A percentile compares a stretch with the other conserved stretches of the same genome.
These are phyloP conservation scores for Petrolisthes cinctipes DNA, from an alignment of 2,888 invertebrate genomes.

Conservation along the genomic window DNA sequence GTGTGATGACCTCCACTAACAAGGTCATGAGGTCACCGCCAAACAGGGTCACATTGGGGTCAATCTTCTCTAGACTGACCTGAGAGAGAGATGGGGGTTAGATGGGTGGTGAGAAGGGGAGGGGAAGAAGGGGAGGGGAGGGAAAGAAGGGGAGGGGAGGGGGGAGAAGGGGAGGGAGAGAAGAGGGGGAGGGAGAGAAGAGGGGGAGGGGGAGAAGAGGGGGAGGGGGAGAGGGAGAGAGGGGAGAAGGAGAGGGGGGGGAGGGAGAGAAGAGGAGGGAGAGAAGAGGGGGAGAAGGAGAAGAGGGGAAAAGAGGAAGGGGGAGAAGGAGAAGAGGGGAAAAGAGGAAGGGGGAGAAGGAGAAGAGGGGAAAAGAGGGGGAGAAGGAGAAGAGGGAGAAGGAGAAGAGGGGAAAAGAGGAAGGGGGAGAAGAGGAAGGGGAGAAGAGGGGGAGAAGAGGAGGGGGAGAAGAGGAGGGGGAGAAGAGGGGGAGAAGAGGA, in stretches of 20 bases:
- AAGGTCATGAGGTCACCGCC: background rate
- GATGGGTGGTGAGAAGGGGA: too few relatives aligned
- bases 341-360: background rate
- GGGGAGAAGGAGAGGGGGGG: too few relatives aligned
- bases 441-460: background rate
- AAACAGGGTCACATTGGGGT: constrained; percentile 6
- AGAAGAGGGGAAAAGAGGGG: background rate
- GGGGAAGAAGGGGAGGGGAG: too few relatives aligned
- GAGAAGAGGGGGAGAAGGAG: background rate
- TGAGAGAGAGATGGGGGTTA: background rate
- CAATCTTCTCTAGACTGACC: constrained; percentile 1
- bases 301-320: background rate
- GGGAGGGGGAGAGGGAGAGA: too few relatives aligned
- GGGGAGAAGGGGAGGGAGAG: too few relatives aligned
- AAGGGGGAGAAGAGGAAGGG: background rate
- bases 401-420: background rate
- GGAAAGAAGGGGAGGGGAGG: too few relatives aligned
- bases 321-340: background rate
- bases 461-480: background rate
- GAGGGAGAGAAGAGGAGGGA: too few relatives aligned
- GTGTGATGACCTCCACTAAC: background rate
- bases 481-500: background rate
- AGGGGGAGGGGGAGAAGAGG: too few relatives aligned
- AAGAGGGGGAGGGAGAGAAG: too few relatives aligned
- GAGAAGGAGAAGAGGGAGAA: background rate